phyloP scores from a whole-genome alignment of 2,797 vertebrate genomes.

The Otus scops region DNA sequence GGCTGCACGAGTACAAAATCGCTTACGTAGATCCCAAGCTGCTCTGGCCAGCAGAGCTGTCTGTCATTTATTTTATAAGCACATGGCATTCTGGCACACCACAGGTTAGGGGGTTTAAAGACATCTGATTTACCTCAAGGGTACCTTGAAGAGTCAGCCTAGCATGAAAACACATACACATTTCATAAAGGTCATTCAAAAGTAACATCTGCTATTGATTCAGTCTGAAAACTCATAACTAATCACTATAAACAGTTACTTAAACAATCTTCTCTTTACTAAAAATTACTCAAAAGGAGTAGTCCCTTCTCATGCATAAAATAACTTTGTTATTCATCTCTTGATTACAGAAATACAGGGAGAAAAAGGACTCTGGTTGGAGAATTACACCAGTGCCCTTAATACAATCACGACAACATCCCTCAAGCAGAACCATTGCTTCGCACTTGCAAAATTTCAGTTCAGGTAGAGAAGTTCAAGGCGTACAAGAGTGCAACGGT shows the following conservation, averaged over 20 bases:
- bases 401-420: accelerated
- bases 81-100: neutral
- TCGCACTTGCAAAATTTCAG: neutral
- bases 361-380: neutral
- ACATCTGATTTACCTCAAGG: conserved; percentile 34
- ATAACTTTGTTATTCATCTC: neutral
- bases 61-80: neutral
- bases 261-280: neutral
- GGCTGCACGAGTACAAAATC: neutral
- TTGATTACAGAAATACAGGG: neutral
- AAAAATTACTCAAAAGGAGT: neutral
- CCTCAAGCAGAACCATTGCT: neutral
- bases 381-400: neutral
- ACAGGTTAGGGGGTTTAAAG: neutral
- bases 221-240: neutral
- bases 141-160: conserved; percentile 9
- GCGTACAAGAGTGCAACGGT: accelerated
- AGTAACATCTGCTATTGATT: conserved; percentile 58
- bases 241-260: conserved; percentile 37
- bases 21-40: neutral
- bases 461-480: neutral
- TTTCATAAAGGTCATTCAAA: conserved; percentile 14
- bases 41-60: neutral
- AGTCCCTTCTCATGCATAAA: neutral
- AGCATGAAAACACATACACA: conserved; percentile 27